phyloP scores from a whole-genome alignment of 1,140 invertebrate genomes.

The Penaeus chinensis region DNA sequence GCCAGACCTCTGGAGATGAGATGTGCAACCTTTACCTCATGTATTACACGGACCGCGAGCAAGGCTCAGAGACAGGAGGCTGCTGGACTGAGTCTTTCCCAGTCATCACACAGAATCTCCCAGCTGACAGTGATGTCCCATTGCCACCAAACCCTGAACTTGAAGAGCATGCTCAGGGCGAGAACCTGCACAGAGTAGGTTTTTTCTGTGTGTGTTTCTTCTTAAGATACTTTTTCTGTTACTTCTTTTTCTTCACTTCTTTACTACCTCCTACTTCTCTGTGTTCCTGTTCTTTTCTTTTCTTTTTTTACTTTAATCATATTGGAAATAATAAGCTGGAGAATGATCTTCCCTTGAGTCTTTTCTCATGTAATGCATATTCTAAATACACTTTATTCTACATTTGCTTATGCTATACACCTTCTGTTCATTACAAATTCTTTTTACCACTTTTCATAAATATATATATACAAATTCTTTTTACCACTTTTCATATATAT shows the following conservation, averaged over 20 bases:
- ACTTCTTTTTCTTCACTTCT: neutral
- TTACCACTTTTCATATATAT: neutral
- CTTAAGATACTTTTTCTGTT: neutral
- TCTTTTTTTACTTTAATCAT: neutral
- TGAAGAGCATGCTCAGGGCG: constrained; percentile 68
- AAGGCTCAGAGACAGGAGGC: constrained; percentile 48
- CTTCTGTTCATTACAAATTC: neutral
- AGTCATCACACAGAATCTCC: constrained; percentile 64
- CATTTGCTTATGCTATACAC: neutral
- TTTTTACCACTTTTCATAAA: neutral
- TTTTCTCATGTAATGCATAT: too few species aligned
- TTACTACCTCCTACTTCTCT: neutral
- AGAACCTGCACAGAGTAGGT: constrained; percentile 57
- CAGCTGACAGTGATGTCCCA: constrained; percentile 67
- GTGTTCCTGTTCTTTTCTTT: neutral
- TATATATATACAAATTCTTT: neutral
- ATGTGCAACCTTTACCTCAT: constrained; percentile 81
- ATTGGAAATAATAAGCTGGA: too few species aligned
- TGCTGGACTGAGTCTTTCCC: constrained; percentile 61
- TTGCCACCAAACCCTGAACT: constrained; percentile 69
- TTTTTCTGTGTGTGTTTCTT: neutral
- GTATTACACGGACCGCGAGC: constrained; percentile 72
- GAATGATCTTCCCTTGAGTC: too few species aligned
- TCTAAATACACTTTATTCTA: neutral
- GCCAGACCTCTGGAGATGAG: constrained; percentile 74